A percentile compares a stretch with the other conserved stretches of the same genome.
Conservation (phyloP, 1,140 invertebrate genomes). For the Mylabris phalerata region DNA sequence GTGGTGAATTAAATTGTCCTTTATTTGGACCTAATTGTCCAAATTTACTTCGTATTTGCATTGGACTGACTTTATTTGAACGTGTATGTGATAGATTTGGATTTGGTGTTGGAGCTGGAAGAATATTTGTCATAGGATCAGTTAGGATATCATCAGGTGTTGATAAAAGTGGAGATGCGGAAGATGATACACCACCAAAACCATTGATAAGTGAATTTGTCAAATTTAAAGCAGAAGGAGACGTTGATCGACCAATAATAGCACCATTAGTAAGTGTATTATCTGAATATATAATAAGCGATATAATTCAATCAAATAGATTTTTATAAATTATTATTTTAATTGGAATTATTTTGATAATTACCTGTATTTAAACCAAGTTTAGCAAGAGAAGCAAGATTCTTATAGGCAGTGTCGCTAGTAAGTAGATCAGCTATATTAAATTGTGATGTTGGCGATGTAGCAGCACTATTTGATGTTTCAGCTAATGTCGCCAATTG, state of each 20-base stretch:
- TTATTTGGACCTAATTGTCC: conserved; percentile 85
- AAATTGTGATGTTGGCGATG: conserved; percentile 59
- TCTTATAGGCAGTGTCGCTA: conserved; percentile 76
- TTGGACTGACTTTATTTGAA: conserved; percentile 65
- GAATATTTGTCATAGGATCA: conserved; percentile 38
- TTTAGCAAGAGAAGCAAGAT: conserved; percentile 82
- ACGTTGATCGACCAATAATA: conserved; percentile 44
- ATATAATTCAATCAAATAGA: background rate
- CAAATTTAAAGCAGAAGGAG: conserved; percentile 39
- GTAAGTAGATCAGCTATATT: conserved; percentile 66
- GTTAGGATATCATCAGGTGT: conserved; percentile 41
- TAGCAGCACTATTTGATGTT: conserved; percentile 54
- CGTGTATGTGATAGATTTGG: conserved; percentile 46
- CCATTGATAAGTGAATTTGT: conserved; percentile 47
- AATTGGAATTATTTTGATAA: background rate
- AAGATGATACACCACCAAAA: conserved; percentile 51
- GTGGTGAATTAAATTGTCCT: conserved; percentile 92
- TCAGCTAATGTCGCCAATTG: conserved; percentile 73
- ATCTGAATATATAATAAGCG: background rate
- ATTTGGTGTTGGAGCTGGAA: conserved; percentile 35
- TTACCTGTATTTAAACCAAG: conserved; percentile 50
- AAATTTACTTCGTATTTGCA: conserved; percentile 89
- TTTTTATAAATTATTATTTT: background rate
- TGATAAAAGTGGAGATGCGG: conserved; percentile 56
- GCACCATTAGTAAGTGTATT: conserved; percentile 28